These are phyloP conservation scores for Pygocentrus nattereri DNA, from an alignment of 2,797 vertebrate genomes.

Conservation along the genomic window DNA sequence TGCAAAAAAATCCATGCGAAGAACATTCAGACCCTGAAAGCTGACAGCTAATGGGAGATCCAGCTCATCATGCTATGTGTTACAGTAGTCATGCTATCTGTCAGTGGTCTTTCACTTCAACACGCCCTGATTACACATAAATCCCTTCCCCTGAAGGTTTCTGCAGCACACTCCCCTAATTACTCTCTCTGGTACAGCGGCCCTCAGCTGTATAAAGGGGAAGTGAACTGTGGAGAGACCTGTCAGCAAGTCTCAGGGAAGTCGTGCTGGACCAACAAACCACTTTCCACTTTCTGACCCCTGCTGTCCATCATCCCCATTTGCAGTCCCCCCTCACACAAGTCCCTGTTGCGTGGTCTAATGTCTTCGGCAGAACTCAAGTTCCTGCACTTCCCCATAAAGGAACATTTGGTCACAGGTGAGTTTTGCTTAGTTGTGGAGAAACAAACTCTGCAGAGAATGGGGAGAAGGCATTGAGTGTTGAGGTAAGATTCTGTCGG, in stretches of 20 bases:
- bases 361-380: slow-evolving; percentile 56
- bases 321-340: neutral
- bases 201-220: slow-evolving; percentile 61
- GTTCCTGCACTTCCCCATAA: slow-evolving; percentile 50
- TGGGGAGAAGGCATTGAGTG: neutral
- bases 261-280: slow-evolving; percentile 79
- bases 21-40: neutral
- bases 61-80: neutral
- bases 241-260: slow-evolving; percentile 85
- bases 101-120: slow-evolving; percentile 6
- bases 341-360: slow-evolving; percentile 24
- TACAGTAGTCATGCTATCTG: neutral
- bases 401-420: slow-evolving; percentile 45
- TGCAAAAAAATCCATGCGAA: neutral
- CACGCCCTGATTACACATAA: slow-evolving; percentile 32
- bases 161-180: slow-evolving; percentile 32
- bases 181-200: slow-evolving; percentile 39
- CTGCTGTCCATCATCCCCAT: slow-evolving; percentile 77
- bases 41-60: neutral
- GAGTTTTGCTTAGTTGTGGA: slow-evolving; percentile 9
- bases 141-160: slow-evolving; percentile 26
- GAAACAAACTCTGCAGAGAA: slow-evolving; percentile 6
- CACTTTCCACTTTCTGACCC: slow-evolving; percentile 80
- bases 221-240: slow-evolving; percentile 66
- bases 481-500: neutral